Evolutionary conservation across 1,140 invertebrate genomes (phyloP), one percentile per base, ranked within the genome.

Genomic region (Rhagoletis pomonella): DNA sequence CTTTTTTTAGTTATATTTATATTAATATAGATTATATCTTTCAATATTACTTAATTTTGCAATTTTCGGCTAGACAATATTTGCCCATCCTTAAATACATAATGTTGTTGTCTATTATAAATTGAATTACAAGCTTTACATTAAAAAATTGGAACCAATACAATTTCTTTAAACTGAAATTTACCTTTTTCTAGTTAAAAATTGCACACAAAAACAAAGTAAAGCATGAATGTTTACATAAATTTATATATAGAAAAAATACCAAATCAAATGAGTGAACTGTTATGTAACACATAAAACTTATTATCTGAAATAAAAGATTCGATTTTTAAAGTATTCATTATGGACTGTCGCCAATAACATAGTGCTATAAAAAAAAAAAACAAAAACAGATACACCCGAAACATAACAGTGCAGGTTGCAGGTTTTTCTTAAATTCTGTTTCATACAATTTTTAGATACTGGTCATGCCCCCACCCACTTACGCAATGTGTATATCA

Each of bases 201-300:
- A 50, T 55, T 81, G n/a, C 19, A 55, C 44, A 42, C 67, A 73
- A 12, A 14, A 9, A 10, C 64, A 86, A 86, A 86, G 12, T 44
- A 86, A 19, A 17, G 7, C 58, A 60, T 65, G 19, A 67, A 81
- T 55, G n/a, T 19, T 55, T 50, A 81, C 17, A 81, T 81, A 29
- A 55, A 81, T 81, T 12, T 55, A 81, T 58, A 55, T 81, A 47
- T 81, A 50, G n/a, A 81, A 81, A 42, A 81, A 81, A 81, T 12
- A 69, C 19, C 19, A 81, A 81, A 81, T 6, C 39, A 17, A 17
- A 73, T n/a, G 7, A 67, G 17, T 1, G 14, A 81, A 19, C 73
- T 81, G 73, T 81, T 84, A 58, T 85, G 42, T 81, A 85, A 85
- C 84, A 55, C 59, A 39, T 81, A 50, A 67, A 84, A 87, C 42